These are phyloP conservation scores for Falco berigora DNA, from an alignment of 2,797 vertebrate genomes.

Conservation along the genomic window DNA sequence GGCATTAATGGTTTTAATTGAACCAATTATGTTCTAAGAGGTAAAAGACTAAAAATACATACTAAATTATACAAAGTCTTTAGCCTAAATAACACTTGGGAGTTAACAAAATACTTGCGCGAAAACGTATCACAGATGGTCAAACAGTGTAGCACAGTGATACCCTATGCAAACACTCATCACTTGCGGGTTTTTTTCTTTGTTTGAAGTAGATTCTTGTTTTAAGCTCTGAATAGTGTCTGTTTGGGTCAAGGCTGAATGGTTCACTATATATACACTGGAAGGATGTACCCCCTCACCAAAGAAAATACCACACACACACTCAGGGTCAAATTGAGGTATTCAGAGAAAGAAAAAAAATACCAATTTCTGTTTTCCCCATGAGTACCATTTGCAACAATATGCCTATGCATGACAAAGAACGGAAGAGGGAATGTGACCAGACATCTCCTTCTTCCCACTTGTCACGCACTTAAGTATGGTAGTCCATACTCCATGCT, in stretches of 20 bases:
- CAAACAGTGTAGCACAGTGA: background rate
- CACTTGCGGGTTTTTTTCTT: background rate
- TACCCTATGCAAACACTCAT: background rate
- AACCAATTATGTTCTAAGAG: conserved; percentile 21
- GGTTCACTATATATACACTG: background rate
- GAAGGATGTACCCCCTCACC: background rate
- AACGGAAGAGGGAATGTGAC: background rate
- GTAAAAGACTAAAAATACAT: conserved; percentile 40
- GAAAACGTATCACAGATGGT: conserved; percentile 4
- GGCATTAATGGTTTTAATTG: conserved; percentile 49
- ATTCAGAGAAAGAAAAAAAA: background rate
- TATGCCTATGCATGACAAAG: background rate
- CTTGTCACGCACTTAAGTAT: background rate
- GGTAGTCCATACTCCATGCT: background rate
- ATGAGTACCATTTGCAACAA: background rate
- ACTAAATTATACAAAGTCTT: conserved; percentile 3
- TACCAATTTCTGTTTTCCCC: background rate
- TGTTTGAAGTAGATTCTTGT: background rate
- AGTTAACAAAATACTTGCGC: conserved; percentile 41
- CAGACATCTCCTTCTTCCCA: background rate
- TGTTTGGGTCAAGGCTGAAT: background rate
- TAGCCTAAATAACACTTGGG: background rate
- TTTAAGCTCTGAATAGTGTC: background rate
- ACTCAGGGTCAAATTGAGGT: background rate
- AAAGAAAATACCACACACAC: background rate